These are phyloP conservation scores for Malthinus seriepunctatus DNA, from an alignment of 2,888 invertebrate genomes.

Conservation along the genomic window DNA sequence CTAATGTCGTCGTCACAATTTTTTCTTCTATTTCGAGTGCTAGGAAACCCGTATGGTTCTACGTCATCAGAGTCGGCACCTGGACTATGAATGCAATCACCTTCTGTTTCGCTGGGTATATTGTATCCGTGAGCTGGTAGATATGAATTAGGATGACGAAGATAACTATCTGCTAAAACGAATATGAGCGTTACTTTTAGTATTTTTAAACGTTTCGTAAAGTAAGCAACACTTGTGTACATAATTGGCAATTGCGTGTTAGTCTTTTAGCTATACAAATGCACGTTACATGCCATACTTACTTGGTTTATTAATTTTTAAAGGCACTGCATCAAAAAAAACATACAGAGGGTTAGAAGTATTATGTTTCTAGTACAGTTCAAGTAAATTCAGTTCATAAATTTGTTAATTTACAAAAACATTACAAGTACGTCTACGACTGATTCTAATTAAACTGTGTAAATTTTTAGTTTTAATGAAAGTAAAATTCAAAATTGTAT, in stretches of 20 bases:
- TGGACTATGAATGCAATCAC: constrained; percentile 56
- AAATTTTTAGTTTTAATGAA: background rate
- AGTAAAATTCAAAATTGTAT: constrained; percentile 11
- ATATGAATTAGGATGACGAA: constrained; percentile 84
- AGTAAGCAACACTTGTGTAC: too few species aligned
- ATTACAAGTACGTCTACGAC: too few species aligned
- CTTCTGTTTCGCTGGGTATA: constrained; percentile 68
- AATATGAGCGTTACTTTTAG: too few species aligned
- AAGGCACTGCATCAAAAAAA: constrained; percentile 59
- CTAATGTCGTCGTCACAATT: constrained; percentile 65
- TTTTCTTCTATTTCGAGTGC: constrained; percentile 54
- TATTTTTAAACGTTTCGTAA: too few species aligned
- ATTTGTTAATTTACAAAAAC: too few species aligned
- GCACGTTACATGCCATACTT: constrained; percentile 42
- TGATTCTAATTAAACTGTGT: too few species aligned
- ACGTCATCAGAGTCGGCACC: constrained; percentile 56
- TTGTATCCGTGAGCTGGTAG: constrained; percentile 69
- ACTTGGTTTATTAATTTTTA: constrained; percentile 60
- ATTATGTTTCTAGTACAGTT: background rate
- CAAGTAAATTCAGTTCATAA: background rate
- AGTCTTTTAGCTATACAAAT: background rate
- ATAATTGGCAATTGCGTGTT: constrained; percentile 3
- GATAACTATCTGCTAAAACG: constrained; percentile 64
- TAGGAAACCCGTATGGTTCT: constrained; percentile 58
- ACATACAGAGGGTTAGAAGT: constrained; percentile 30